These are phyloP conservation scores for Mellivora capensis DNA, from an alignment of 2,113 vertebrate species.

Conservation along the genomic window DNA sequence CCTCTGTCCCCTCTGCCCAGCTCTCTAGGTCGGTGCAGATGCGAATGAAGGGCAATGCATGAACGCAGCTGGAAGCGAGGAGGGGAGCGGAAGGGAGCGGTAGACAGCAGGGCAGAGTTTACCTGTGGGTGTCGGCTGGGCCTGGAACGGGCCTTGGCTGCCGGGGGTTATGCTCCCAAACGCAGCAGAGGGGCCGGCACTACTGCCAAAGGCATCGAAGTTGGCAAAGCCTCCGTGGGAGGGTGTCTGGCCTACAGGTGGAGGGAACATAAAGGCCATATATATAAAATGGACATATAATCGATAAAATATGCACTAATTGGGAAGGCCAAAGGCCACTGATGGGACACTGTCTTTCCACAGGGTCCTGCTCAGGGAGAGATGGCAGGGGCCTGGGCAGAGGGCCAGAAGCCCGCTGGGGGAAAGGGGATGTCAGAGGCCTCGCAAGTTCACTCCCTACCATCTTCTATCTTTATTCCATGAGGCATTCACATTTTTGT, in stretches of 20 bases:
- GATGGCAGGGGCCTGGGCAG: not conserved
- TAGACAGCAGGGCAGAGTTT: not conserved
- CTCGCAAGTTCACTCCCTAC: not conserved
- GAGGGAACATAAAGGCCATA: not conserved
- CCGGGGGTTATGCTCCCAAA: constrained; percentile 66
- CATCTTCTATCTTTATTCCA: not conserved
- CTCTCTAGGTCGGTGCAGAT: not conserved
- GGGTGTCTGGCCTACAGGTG: constrained; percentile 64
- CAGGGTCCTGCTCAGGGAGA: not conserved
- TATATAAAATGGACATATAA: not conserved
- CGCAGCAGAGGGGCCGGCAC: constrained; percentile 7
- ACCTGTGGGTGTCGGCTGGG: constrained; percentile 68
- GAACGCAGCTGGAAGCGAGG: not conserved
- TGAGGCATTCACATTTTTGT: not conserved
- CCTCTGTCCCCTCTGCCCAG: not conserved
- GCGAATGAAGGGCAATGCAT: not conserved
- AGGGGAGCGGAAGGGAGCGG: not conserved
- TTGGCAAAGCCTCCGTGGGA: constrained; percentile 71
- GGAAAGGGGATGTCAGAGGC: not conserved
- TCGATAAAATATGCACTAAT: not conserved
- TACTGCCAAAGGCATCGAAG: constrained; percentile 75
- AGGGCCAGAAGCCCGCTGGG: not conserved
- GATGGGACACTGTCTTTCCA: not conserved
- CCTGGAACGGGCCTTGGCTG: constrained; percentile 64
- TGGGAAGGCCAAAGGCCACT: not conserved